A percentile compares a stretch with the other conserved stretches of the same genome.
Conservation (phyloP, 2,888 invertebrate species). For the Arrhopalites spinosus region DNA sequence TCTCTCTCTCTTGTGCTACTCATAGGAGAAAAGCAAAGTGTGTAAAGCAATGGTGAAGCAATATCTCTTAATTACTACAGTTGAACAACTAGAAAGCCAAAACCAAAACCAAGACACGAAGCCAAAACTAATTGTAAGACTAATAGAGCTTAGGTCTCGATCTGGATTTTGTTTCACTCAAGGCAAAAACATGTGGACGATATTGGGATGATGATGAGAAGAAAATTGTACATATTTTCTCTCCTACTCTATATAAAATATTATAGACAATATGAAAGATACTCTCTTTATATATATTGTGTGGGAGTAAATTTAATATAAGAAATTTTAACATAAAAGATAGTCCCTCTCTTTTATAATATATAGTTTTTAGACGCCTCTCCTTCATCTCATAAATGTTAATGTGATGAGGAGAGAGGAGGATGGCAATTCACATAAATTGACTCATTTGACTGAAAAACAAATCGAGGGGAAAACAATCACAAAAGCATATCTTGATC, state of each 20-base stretch:
- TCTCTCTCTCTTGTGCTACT: neutral
- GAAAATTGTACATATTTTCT: neutral
- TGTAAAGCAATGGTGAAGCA: neutral
- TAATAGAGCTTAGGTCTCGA: neutral
- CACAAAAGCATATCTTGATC: no score
- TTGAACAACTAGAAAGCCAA: neutral
- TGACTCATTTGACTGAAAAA: no score
- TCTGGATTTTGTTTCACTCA: no score
- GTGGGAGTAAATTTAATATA: neutral
- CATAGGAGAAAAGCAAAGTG: neutral
- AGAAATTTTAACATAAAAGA: neutral
- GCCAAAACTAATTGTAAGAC: constrained; percentile 17
- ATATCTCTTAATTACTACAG: constrained; percentile 1
- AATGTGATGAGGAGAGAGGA: constrained; percentile 1
- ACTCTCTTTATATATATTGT: neutral
- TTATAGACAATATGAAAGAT: no score
- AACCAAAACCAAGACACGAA: neutral
- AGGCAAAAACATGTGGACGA: no score
- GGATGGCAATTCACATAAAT: no score
- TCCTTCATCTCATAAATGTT: constrained; percentile 7
- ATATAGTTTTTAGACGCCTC: neutral
- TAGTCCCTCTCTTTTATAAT: neutral
- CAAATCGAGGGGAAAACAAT: no score
- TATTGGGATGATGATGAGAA: neutral
- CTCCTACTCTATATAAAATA: no score